Conservation (phyloP, 2,797 vertebrate species). For the Propithecus perrieri region DNA sequence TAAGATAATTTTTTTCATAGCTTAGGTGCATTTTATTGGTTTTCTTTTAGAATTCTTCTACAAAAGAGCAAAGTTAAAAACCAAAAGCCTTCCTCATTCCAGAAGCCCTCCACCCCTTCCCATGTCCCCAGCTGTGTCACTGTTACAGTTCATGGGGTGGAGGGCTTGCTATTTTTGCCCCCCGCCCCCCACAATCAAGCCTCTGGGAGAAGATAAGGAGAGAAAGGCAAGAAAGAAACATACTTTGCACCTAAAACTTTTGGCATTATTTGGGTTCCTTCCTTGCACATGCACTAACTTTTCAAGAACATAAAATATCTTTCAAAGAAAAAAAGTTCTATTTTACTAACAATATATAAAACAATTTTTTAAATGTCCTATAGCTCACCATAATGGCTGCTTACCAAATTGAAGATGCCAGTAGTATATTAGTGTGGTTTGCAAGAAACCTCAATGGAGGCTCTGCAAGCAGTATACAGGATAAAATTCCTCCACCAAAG, state of each 20-base stretch:
- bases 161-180: background rate
- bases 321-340: conserved; percentile 50
- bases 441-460: conserved; percentile 91
- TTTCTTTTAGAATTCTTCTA: conserved; percentile 61
- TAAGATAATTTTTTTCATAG: background rate
- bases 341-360: background rate
- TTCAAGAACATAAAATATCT: conserved; percentile 13
- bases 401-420: conserved; percentile 96
- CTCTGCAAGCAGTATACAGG: conserved; percentile 94
- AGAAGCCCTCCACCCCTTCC: too few species aligned
- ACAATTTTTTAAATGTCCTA: conserved; percentile 15
- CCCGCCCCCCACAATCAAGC: background rate
- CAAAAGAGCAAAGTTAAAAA: conserved; percentile 66
- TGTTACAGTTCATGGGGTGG: background rate
- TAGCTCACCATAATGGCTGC: conserved; percentile 47
- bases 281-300: background rate
- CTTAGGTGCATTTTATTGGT: conserved; percentile 58
- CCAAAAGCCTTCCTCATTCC: background rate
- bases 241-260: background rate
- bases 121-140: background rate
- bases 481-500: conserved; percentile 95
- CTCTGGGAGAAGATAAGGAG: background rate
- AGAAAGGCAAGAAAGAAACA: background rate
- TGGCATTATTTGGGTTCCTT: background rate
- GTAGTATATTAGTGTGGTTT: conserved; percentile 90